phyloP scores from a whole-genome alignment of 2,113 vertebrate species.

The Vanacampus margaritifer region DNA sequence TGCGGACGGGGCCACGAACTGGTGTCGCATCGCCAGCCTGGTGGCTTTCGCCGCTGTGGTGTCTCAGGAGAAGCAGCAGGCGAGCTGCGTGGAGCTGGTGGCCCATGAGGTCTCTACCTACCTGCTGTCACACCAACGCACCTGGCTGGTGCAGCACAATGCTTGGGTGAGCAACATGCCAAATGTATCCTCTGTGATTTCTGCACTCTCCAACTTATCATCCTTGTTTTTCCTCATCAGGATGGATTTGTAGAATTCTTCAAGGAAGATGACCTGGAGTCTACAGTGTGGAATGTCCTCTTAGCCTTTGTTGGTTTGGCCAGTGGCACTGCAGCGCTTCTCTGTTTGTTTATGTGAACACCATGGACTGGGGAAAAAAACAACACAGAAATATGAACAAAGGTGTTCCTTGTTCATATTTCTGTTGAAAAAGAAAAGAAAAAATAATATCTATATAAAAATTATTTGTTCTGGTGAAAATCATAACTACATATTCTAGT shows the following conservation, averaged over 20 bases:
- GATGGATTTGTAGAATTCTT: slow-evolving; percentile 94
- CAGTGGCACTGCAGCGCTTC: slow-evolving; percentile 82
- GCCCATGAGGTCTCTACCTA: slow-evolving; percentile 77
- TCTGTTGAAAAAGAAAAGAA: too few species aligned
- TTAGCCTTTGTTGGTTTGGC: slow-evolving; percentile 83
- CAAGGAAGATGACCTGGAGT: slow-evolving; percentile 80
- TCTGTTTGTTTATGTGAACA: slow-evolving; percentile 85
- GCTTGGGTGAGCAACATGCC: slow-evolving; percentile 80
- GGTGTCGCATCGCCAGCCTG: slow-evolving; percentile 88
- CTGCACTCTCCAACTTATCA: not conserved
- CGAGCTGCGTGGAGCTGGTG: slow-evolving; percentile 71
- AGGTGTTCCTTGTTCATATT: not conserved
- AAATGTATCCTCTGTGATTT: not conserved
- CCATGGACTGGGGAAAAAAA: slow-evolving; percentile 26
- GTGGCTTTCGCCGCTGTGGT: slow-evolving; percentile 85
- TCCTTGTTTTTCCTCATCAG: slow-evolving; percentile 44
- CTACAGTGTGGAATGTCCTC: slow-evolving; percentile 79
- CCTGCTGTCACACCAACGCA: slow-evolving; percentile 75
- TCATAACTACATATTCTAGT: not conserved
- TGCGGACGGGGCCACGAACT: slow-evolving; percentile 84
- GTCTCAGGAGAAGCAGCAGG: slow-evolving; percentile 70
- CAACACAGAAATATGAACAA: too few species aligned
- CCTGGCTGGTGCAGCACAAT: slow-evolving; percentile 86
- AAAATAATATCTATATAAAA: too few species aligned
- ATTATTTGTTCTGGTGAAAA: not conserved